phyloP scores from a whole-genome alignment of 1,140 invertebrate genomes.

The Drosophila nebulosa region DNA sequence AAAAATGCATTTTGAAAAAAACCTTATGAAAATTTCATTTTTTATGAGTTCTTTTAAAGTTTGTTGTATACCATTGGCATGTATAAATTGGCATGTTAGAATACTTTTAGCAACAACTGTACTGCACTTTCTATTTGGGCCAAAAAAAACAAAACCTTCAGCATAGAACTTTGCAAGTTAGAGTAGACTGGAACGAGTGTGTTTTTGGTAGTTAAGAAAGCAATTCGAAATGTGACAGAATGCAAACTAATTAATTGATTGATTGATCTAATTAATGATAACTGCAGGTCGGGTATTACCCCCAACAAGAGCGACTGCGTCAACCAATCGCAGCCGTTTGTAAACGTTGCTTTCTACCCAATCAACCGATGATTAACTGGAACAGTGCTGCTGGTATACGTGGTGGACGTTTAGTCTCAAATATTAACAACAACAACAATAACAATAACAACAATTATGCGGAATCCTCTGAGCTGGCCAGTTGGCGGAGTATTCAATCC shows the following conservation, averaged over 20 bases:
- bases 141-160: no score
- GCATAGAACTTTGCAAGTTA: no score
- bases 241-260: conserved; percentile 20
- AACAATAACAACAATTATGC: not conserved
- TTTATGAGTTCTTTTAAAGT: no score
- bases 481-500: conserved; percentile 44
- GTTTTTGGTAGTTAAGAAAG: no score
- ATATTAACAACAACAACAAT: no score
- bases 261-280: not conserved
- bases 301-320: conserved; percentile 81
- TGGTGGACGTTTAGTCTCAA: conserved; percentile 66
- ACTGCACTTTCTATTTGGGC: no score
- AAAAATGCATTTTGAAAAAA: no score
- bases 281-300: conserved; percentile 79
- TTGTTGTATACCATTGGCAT: no score
- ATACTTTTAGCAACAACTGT: no score
- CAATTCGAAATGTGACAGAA: no score
- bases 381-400: conserved; percentile 74
- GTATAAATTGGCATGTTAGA: no score
- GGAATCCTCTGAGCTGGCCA: conserved; percentile 31
- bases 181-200: not conserved
- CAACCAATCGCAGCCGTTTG: conserved; percentile 81
- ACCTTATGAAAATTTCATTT: no score
- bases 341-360: conserved; percentile 78
- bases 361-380: conserved; percentile 74